Conservation (phyloP, 2,113 vertebrate species). For the Eulemur macaco region DNA sequence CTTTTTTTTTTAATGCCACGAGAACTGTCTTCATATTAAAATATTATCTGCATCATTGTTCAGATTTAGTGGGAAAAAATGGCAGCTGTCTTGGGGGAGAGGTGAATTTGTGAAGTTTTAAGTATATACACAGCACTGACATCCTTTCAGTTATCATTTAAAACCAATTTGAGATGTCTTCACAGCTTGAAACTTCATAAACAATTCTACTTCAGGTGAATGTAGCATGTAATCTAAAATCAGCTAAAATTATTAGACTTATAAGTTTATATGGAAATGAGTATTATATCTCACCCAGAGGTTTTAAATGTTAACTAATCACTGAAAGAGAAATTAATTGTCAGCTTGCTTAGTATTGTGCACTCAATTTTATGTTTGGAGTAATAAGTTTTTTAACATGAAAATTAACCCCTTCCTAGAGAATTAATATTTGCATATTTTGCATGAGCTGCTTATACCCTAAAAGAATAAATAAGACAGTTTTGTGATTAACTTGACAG, state of each 20-base stretch:
- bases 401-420: conserved; percentile 76
- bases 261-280: conserved; percentile 75
- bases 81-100: not conserved
- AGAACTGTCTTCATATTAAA: conserved; percentile 26
- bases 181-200: conserved; percentile 57
- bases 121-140: not conserved
- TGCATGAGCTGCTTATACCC: conserved; percentile 71
- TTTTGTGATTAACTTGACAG: conserved; percentile 76
- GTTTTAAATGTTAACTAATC: conserved; percentile 62
- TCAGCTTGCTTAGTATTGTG: conserved; percentile 61
- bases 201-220: not conserved
- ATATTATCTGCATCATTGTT: conserved; percentile 22
- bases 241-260: conserved; percentile 74
- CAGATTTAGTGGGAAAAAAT: not conserved
- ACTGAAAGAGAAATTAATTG: conserved; percentile 58
- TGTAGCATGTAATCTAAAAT: conserved; percentile 2
- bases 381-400: conserved; percentile 76
- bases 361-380: conserved; percentile 50
- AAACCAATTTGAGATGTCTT: conserved; percentile 43
- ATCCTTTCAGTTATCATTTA: conserved; percentile 15
- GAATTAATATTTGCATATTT: conserved; percentile 83
- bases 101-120: not conserved
- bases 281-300: conserved; percentile 49
- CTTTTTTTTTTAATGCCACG: not conserved
- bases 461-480: conserved; percentile 81